Evolutionary conservation across 2,113 vertebrate species (phyloP).

Genomic region (Phyllostomus hastatus): DNA sequence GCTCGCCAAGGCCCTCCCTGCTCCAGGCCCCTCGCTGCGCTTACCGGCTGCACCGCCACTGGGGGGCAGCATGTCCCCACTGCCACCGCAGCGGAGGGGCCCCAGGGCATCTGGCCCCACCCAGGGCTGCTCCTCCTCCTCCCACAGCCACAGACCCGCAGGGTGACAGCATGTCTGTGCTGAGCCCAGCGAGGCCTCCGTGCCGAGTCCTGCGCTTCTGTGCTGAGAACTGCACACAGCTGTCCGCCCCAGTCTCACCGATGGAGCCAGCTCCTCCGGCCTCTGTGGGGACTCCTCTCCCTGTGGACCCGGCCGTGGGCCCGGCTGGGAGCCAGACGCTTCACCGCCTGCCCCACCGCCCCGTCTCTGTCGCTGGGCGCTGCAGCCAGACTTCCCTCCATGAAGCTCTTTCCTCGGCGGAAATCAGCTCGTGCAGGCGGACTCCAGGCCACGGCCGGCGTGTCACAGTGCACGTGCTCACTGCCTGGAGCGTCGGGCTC

Average conservation of each 20-base stretch:
- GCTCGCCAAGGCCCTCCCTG: neutral
- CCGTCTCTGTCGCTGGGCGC: neutral
- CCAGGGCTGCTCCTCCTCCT: neutral
- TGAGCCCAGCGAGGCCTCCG: neutral
- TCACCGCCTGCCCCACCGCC: too few species aligned
- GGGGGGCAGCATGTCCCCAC: constrained; percentile 58
- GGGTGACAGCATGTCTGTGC: neutral
- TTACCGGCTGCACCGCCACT: neutral
- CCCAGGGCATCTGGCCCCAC: rapidly evolving
- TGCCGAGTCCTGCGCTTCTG: neutral
- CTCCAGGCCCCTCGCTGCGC: neutral
- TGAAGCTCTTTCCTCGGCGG: neutral
- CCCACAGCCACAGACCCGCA: neutral
- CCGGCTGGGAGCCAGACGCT: neutral
- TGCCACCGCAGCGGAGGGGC: rapidly evolving
- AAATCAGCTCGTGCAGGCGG: neutral
- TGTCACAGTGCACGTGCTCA: neutral
- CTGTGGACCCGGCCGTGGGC: neutral
- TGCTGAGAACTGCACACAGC: neutral
- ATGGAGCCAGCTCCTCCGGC: neutral
- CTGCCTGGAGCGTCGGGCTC: neutral
- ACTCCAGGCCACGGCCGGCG: too few species aligned
- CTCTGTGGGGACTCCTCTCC: neutral
- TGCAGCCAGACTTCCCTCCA: neutral
- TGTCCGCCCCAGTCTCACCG: neutral